Evolutionary conservation across 2,888 invertebrate species (phyloP).

Genomic region (Entomobrya multifasciata): DNA sequence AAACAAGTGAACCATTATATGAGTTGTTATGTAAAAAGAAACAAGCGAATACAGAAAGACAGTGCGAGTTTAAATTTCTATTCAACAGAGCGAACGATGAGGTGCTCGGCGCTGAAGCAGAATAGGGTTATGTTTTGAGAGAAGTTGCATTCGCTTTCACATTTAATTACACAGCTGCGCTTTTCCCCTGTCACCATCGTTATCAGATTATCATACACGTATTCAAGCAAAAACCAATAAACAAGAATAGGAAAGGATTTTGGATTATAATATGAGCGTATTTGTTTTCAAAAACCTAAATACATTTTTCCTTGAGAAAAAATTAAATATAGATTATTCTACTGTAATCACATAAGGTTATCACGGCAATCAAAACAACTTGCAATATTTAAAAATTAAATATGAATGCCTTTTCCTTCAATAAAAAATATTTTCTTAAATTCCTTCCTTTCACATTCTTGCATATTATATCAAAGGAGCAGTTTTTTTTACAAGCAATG

Average conservation of each 20-base stretch:
- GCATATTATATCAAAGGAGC: background rate
- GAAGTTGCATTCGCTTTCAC: slow-evolving; percentile 17
- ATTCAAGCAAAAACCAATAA: background rate
- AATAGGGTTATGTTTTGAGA: no score
- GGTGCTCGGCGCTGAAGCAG: no score
- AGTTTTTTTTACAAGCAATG: background rate
- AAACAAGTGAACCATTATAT: no score
- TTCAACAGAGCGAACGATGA: background rate
- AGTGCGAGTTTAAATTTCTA: background rate
- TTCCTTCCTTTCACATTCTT: background rate
- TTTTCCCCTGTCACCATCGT: background rate
- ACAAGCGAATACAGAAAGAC: background rate
- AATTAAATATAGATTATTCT: no score
- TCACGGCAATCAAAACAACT: no score
- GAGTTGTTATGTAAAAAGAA: no score
- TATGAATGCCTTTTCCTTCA: background rate
- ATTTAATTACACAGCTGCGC: slow-evolving; percentile 22
- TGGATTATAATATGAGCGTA: background rate
- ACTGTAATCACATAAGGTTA: no score
- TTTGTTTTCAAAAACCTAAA: background rate
- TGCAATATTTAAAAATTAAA: no score
- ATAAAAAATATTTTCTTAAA: background rate
- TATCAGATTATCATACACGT: background rate
- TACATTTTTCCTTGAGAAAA: background rate
- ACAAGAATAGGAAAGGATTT: background rate